Evolutionary conservation across 1,140 invertebrate genomes (phyloP), one percentile per base, ranked within the genome.

Genomic region (Paracyclopina nana): DNA sequence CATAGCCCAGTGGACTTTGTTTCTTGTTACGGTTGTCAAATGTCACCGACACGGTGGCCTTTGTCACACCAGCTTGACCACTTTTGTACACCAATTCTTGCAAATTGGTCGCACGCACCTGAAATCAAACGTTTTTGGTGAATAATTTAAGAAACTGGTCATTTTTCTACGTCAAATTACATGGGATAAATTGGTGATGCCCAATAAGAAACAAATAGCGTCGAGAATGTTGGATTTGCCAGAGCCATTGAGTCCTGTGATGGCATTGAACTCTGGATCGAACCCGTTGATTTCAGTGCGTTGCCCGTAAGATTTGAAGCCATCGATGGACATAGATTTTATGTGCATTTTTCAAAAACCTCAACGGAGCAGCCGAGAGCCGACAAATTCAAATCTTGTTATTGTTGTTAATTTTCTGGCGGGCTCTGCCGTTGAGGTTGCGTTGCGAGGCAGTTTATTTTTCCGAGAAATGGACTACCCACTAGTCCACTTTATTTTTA

Each of bases 221-320:
- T 99, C 94, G 38, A 99, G 70, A 62, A 99, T 90, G 62, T 99
- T 99, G 0, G 90, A 97, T 69, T 99, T 99, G 42, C 94, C 94
- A 54, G 82, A 91, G 4, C 94, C 94, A 68, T 99, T 99, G 6
- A 97, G 67, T 9, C 94, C 94, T 31, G 94, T 99, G 42, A 99
- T 97, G 8, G 94, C 94, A 61, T 97, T 99, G 62, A 99, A 98
- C 64, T 86, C 74, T 4, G 72, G 74, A 67, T 98, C 92, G 64
- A 98, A 98, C 18, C 79, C 83, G 54, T 77, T 77, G n/a, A 99
- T 78, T 67, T 88, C 85, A 0, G 88, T 87, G 58, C 84, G 70
- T 56, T 82, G 78, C 0, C 88, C 88, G 59, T 98, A 99, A 0
- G 92, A 97, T 67, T 99, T 99, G 62, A 98, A 99, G 52, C 94